phyloP scores from a whole-genome alignment of 1,140 invertebrate species.

The Geopemphigus sp. region DNA sequence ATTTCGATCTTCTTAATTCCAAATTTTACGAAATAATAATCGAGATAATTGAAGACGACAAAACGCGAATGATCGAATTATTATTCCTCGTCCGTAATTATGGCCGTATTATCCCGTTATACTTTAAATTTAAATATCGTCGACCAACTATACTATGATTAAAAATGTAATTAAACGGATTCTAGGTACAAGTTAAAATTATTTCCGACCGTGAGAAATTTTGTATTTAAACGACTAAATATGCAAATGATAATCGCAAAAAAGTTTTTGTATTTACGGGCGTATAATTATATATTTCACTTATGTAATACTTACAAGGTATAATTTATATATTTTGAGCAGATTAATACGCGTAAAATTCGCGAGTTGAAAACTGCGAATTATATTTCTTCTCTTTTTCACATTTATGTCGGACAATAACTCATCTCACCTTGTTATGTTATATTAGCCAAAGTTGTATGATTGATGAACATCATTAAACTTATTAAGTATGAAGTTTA shows the following conservation, averaged over 20 bases:
- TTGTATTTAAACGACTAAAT: neutral
- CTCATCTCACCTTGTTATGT: neutral
- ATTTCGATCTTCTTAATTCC: too few species aligned
- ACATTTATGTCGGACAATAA: neutral
- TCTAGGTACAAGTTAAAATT: too few species aligned
- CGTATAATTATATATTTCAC: neutral
- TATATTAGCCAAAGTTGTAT: neutral
- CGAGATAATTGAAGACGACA: too few species aligned
- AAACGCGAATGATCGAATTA: too few species aligned
- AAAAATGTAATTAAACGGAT: too few species aligned
- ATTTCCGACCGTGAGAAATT: neutral
- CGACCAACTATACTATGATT: too few species aligned
- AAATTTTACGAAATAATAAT: too few species aligned
- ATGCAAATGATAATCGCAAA: conserved; percentile 1
- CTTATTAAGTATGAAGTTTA: too few species aligned
- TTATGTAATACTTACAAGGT: neutral
- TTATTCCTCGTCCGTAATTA: too few species aligned
- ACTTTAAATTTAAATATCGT: too few species aligned
- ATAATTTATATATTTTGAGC: neutral
- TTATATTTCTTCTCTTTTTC: neutral
- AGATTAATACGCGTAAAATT: neutral
- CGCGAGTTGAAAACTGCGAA: neutral
- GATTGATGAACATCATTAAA: neutral
- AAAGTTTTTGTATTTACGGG: neutral
- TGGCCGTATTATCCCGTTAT: too few species aligned